These are phyloP conservation scores for Chrysaora quinquecirrha DNA, from an alignment of 30 jellyfish, hydroid and myxozoan genomes.

Conservation along the genomic window DNA sequence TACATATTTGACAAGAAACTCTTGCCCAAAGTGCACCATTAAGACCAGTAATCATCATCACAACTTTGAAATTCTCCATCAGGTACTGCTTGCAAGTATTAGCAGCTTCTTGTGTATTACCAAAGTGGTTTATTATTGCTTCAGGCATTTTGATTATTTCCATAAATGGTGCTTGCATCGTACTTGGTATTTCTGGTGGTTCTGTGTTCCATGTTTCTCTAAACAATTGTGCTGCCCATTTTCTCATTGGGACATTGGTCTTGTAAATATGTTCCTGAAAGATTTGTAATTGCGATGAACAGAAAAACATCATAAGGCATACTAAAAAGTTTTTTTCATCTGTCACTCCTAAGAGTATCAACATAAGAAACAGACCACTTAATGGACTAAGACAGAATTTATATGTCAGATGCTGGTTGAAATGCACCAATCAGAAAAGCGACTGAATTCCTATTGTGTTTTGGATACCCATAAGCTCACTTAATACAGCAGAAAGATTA, in stretches of 20 bases:
- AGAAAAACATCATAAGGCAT: too few relatives aligned
- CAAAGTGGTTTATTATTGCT: conserved; percentile 46
- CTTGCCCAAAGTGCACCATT: conserved; percentile 77
- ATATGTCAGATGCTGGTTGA: too few relatives aligned
- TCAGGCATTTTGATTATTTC: conserved; percentile 86
- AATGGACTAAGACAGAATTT: too few relatives aligned
- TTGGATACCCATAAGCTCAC: too few relatives aligned
- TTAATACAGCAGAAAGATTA: too few relatives aligned
- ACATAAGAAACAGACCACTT: too few relatives aligned
- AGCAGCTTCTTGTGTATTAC: conserved; percentile 57
- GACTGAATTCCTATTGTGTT: too few relatives aligned
- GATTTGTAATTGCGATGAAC: too few relatives aligned
- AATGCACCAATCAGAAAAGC: too few relatives aligned
- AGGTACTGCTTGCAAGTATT: conserved; percentile 49
- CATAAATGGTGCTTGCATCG: conserved; percentile 96
- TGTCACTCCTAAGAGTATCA: too few relatives aligned
- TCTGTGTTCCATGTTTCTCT: conserved; percentile 82
- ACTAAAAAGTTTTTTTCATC: too few relatives aligned
- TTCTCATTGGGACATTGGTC: conserved; percentile 77
- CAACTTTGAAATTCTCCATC: conserved; percentile 55
- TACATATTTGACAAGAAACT: conserved; percentile 85
- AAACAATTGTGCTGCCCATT: conserved; percentile 88
- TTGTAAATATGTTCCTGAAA: conserved; percentile 73
- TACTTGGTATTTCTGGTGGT: conserved; percentile 73
- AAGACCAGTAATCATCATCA: conserved; percentile 73